Percentiles rank a stretch among this genome's conserved stretches.
Conservation (phyloP, 1,140 invertebrate species). For the Cotesia typhae region DNA sequence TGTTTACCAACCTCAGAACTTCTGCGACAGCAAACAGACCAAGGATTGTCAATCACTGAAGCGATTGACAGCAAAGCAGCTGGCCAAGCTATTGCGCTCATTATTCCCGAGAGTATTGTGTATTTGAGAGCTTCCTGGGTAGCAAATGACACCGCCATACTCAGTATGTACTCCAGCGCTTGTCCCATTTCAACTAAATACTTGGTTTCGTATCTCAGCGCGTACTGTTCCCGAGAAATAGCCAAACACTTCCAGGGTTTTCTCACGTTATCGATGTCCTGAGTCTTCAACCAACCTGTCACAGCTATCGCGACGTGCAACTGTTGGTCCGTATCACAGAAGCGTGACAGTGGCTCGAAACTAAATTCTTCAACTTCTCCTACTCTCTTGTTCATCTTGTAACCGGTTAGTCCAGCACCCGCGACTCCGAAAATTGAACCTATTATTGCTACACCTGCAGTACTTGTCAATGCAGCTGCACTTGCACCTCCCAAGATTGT, state of each 20-base stretch:
- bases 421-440: conserved; percentile 77
- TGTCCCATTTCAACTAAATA: conserved; percentile 75
- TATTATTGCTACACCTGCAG: conserved; percentile 72
- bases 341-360: conserved; percentile 68
- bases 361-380: conserved; percentile 78
- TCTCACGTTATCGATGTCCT: conserved; percentile 63
- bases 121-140: conserved; percentile 80
- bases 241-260: conserved; percentile 71
- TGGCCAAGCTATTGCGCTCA: conserved; percentile 78
- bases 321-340: conserved; percentile 57
- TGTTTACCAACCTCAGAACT: conserved; percentile 74
- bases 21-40: conserved; percentile 76
- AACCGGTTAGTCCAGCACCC: conserved; percentile 74
- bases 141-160: conserved; percentile 73
- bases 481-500: conserved; percentile 68
- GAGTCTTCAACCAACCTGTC: conserved; percentile 73
- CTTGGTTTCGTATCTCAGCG: conserved; percentile 74
- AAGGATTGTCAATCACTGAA: conserved; percentile 78
- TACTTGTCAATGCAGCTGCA: conserved; percentile 70
- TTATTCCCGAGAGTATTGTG: conserved; percentile 73
- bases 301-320: conserved; percentile 74
- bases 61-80: conserved; percentile 72
- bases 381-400: conserved; percentile 78
- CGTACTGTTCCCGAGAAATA: conserved; percentile 76
- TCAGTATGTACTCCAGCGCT: conserved; percentile 73